Percentiles rank a stretch among this genome's conserved stretches.
Evolutionary conservation across 92 coral and sea anemone species (phyloP).

Genomic region (Porites rus): DNA sequence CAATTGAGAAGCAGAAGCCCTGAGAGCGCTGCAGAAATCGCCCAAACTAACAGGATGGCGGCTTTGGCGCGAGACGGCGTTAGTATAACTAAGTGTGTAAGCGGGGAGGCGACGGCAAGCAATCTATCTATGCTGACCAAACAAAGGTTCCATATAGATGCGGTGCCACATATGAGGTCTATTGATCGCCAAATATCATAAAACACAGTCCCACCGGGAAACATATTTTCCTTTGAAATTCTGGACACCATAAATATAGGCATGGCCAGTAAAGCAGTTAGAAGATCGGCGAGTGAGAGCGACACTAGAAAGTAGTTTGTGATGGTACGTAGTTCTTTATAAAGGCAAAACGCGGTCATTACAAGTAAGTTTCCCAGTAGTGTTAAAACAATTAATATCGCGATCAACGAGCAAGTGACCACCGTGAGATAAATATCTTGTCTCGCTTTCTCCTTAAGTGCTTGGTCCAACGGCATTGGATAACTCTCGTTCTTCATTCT

Average conservation of each 20-base stretch:
- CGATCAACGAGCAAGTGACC: constrained; percentile 72
- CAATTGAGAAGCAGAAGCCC: constrained; percentile 75
- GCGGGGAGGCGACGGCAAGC: constrained; percentile 87
- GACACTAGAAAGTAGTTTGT: constrained; percentile 93
- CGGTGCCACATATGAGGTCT: constrained; percentile 89
- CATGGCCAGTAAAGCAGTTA: constrained; percentile 90
- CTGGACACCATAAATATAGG: constrained; percentile 83
- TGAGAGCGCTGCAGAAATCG: constrained; percentile 74
- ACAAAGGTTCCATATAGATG: constrained; percentile 98
- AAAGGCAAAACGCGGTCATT: constrained; percentile 78
- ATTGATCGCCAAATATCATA: constrained; percentile 76
- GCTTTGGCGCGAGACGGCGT: constrained; percentile 83
- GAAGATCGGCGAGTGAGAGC: constrained; percentile 82
- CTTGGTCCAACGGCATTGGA: neutral
- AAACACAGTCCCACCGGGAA: constrained; percentile 73
- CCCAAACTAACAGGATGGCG: constrained; percentile 87
- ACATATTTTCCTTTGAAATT: constrained; percentile 54
- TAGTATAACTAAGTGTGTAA: constrained; percentile 86
- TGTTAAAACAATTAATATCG: constrained; percentile 73
- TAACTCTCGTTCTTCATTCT: constrained; percentile 18
- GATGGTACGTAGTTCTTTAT: constrained; percentile 88
- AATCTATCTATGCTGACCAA: constrained; percentile 95
- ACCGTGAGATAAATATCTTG: constrained; percentile 68
- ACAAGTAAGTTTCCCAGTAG: constrained; percentile 88
- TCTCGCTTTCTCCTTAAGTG: neutral